Base-by-base conservation (phyloP, 2,888 invertebrate genomes). In the Diarsia rubi region DNA sequence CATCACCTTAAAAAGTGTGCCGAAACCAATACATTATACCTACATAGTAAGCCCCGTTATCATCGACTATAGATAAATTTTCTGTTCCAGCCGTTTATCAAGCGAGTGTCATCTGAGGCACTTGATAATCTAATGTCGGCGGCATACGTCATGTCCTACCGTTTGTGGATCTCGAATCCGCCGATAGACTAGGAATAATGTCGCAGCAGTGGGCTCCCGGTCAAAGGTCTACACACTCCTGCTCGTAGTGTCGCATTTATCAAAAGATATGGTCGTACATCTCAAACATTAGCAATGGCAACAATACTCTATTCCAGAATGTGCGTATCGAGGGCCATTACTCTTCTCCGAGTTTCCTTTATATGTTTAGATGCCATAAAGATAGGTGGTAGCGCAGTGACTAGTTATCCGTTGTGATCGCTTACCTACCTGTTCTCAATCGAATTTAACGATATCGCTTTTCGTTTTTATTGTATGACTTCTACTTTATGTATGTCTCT, bases 351-450 rank as follows among this genome's bases (percentile, higher is more conserved):
- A 93, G 93, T 94, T 94, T 93, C 93, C 94, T 94, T 94, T 94
- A 94, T 93, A 94, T 92, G 94, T 92, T 92, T 89, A 91, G 95
- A 95, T 94, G 93, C 93, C 91, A 94, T 95, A 94, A 94, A 95
- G 95, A 94, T 95, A 94, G 90, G 88, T 89, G 90, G 88, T 83
- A 89, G 90, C 91, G 91, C 89, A 92, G 89, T 88, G 88, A 88
- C 90, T 88, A 89, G 92, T 91, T 93, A 94, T 94, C 93, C 89
- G 79, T 75, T 87, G 89, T 91, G 92, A 95, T 94, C 94, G 91
- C 90, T 93, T 92, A 92, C 92, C 91, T 93, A 92, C 93, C 92
- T 93, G 92, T 92, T 91, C 85, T 88, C 89, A 92, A 92, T 92
- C 91, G 91, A 93, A 91, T 92, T 91, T 91, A 89, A 89, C 90